Base-by-base conservation (phyloP, 1,140 invertebrate genomes). In the Drosophila lacertosa region DNA sequence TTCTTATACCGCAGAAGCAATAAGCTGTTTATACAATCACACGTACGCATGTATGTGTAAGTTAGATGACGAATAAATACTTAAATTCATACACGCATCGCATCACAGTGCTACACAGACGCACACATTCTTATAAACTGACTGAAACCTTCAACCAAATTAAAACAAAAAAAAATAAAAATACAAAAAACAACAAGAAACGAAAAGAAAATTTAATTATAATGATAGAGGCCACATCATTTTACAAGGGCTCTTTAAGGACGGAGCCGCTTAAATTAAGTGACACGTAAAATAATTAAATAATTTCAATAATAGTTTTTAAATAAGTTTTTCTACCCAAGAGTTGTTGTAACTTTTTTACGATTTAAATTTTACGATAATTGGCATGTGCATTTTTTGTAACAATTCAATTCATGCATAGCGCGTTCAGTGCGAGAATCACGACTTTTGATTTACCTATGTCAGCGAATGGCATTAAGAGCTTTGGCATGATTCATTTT, bases 221-320 rank as follows among this genome's bases (percentile, higher is more conserved):
- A 63, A 24, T 18, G 13, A 55, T 24, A 53, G 16, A 69, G 24
- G 65, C 48, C 22, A 64, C 47, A 51, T 73, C 57, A 77, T 74
- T 75, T 80, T 59, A 70, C 35, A 77, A 50, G 7, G 55, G 37
- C 51, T 60, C 63, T 45, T 60, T n/a, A n/a, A 24, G 29, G 29
- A 35, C 39, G 20, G 26, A 29, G 29, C 11, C 45, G 59, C 40
- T 66, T 67, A 67, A 77, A 26, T 63, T 81, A 74, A 81, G 78
- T 63, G 54, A 58, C 22, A 66, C 57, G 29, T 76, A 77, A 79
- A 39, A 77, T 82, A 74, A 75, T 81, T 81, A 51, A 37, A 60
- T 76, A 67, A 81, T 88, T 86, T 86, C 77, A 88, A 81, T 84
- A 84, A 88, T 84, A 84, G 81, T 72, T 84, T 84, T 71, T 88